Evolutionary conservation across 1,140 invertebrate species (phyloP), one percentile per base, ranked within the genome.

Genomic region (Leptinotarsa defecta): DNA sequence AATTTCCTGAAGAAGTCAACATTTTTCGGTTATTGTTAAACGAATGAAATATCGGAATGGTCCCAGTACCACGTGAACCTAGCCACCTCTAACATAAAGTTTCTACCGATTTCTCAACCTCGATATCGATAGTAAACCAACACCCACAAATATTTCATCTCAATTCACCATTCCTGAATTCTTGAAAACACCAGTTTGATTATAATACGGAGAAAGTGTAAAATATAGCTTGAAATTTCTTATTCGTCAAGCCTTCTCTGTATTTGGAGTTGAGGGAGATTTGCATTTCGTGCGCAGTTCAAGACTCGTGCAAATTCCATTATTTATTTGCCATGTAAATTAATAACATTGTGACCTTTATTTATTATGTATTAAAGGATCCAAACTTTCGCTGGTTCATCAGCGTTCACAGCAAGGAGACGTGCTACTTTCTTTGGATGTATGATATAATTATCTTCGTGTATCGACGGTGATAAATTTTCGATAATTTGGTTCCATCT

Each of bases 331-430:
- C 52, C 52, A 57, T 57, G 52, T 57, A 57, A 19, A 57, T 57
- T 57, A 57, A 57, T 57, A 57, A 57, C 52, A 19, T 57, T 19
- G 52, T 19, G 52, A 57, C 52, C 52, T 57, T 57, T 57, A 57
- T 57, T 57, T 57, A 17, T 57, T 57, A 57, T 57, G 15, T 57
- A 17, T 57, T 57, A 17, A 15, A 57, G 6, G 13, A 57, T n/a
- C 52, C 52, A 19, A 57, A 57, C 52, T 57, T 57, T 57, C 52
- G 52, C 52, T 57, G 52, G 52, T 57, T 57, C n/a, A 57, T 57
- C 52, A 17, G 34, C 34, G 34, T 43, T 43, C 34, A 43, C n/a
- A 15, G n/a, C 52, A 57, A 57, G 52, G n/a, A 57, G 52, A 57
- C 52, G 52, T 57, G 52, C 52, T 57, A 57, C 52, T 57, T 57